Conservation (phyloP, 2,888 invertebrate species). For the Drosophila melanosoma region DNA sequence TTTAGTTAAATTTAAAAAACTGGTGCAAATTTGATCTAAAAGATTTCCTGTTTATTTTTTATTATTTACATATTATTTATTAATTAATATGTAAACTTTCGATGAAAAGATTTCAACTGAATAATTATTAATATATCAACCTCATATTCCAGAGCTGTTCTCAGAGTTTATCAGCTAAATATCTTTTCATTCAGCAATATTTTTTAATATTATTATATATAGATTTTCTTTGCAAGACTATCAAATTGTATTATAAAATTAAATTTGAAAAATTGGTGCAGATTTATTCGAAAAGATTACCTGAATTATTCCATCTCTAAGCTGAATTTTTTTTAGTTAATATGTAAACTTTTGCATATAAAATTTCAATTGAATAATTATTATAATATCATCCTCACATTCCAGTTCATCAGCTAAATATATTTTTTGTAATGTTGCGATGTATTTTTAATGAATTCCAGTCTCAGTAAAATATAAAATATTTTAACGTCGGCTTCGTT, state of each 20-base stretch:
- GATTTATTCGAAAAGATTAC: not conserved
- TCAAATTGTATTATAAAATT: not conserved
- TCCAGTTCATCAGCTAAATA: not conserved
- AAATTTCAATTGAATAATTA: not conserved
- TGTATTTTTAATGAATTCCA: constrained; percentile 56
- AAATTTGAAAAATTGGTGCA: fast-evolving
- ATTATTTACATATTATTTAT: too few species aligned
- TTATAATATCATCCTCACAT: not conserved
- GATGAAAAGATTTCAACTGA: too few species aligned
- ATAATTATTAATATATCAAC: too few species aligned
- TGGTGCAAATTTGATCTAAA: too few species aligned
- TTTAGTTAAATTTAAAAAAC: not conserved
- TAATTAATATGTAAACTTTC: too few species aligned
- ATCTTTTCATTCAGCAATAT: too few species aligned
- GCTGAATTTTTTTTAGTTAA: not conserved
- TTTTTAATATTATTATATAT: too few species aligned
- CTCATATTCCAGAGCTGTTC: too few species aligned
- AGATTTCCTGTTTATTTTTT: too few species aligned
- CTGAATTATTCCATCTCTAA: not conserved
- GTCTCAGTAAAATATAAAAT: constrained; percentile 41
- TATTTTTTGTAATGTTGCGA: constrained; percentile 12
- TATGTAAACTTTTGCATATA: not conserved
- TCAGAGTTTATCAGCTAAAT: too few species aligned
- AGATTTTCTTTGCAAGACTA: not conserved
- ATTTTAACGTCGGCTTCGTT: constrained; percentile 44